Evolutionary conservation across 2,888 invertebrate genomes (phyloP).

Genomic region (Coronaproctus castanopsis): DNA sequence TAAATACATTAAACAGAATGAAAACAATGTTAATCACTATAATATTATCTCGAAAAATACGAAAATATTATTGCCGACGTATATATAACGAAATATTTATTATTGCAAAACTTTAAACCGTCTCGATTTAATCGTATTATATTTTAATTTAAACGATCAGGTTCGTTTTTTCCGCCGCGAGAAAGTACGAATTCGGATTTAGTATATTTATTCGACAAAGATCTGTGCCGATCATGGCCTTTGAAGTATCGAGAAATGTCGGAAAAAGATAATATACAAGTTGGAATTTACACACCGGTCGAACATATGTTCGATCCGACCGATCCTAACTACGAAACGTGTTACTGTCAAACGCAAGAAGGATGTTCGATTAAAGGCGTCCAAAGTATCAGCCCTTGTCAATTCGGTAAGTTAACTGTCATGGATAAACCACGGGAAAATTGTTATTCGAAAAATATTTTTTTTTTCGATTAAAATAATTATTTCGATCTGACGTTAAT

Average conservation of each 20-base stretch:
- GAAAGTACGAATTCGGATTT: constrained; percentile 45
- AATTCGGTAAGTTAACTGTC: constrained; percentile 42
- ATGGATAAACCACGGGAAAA: neutral
- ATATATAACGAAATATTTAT: too few relatives aligned
- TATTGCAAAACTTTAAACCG: too few relatives aligned
- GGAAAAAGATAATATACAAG: constrained; percentile 41
- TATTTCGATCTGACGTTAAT: too few relatives aligned
- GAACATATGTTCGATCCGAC: constrained; percentile 43
- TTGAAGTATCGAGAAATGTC: constrained; percentile 46
- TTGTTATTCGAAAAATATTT: too few relatives aligned
- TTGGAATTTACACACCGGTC: constrained; percentile 40
- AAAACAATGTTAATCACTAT: too few relatives aligned
- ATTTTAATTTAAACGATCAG: too few relatives aligned
- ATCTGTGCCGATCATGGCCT: constrained; percentile 60
- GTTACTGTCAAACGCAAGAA: constrained; percentile 46
- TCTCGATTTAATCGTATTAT: too few relatives aligned
- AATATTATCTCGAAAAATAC: too few relatives aligned
- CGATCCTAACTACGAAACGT: constrained; percentile 46
- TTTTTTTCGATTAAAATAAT: neutral
- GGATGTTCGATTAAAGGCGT: constrained; percentile 51
- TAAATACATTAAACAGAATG: too few relatives aligned
- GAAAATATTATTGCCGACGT: too few relatives aligned
- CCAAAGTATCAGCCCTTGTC: constrained; percentile 71
- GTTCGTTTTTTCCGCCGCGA: constrained; percentile 67
- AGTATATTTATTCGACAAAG: constrained; percentile 64